Percentiles rank a stretch among this genome's conserved stretches.
These are phyloP conservation scores for Acrocephalus arundinaceus DNA, from an alignment of 2,113 vertebrate genomes.

Conservation along the genomic window DNA sequence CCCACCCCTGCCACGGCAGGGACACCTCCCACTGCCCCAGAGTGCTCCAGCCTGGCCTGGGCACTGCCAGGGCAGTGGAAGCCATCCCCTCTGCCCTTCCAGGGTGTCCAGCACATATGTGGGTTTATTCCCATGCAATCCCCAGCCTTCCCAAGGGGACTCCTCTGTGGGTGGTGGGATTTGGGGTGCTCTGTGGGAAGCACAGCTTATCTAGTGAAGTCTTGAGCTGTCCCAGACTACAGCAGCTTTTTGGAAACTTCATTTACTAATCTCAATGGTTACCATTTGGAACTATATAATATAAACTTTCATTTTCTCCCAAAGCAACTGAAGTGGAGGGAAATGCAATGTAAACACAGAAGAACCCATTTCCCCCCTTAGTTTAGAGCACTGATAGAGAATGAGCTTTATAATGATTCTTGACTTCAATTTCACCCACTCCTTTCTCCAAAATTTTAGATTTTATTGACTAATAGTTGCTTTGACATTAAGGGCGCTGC, in stretches of 20 bases:
- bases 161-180: background rate
- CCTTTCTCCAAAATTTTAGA: background rate
- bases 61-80: background rate
- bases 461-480: background rate
- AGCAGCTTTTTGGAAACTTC: background rate
- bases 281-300: background rate
- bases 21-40: background rate
- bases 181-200: background rate
- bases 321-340: background rate
- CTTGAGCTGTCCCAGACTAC: background rate
- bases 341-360: background rate
- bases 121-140: accelerated
- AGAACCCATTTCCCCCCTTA: background rate
- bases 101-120: accelerated
- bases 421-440: background rate
- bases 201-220: accelerated
- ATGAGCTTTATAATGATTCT: background rate
- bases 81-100: background rate
- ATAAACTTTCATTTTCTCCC: background rate
- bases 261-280: background rate
- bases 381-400: background rate
- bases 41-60: accelerated
- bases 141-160: background rate
- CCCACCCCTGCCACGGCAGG: background rate
- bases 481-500: background rate